Conservation (phyloP, 2,888 invertebrate species). For the Nowickia ferox region DNA sequence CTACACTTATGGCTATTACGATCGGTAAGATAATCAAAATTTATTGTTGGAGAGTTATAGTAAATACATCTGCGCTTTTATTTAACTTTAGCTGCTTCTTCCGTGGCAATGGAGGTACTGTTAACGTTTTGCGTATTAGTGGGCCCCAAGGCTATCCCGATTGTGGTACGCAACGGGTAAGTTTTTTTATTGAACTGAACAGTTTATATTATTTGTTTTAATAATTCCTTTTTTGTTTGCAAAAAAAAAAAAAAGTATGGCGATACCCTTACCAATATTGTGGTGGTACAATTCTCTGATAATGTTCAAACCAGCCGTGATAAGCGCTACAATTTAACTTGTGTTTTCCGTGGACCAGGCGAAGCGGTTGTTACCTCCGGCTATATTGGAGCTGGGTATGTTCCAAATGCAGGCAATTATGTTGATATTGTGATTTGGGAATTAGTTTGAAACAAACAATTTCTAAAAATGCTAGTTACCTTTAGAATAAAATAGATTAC, state of each 20-base stretch:
- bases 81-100: constrained; percentile 88
- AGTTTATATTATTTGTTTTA: background rate
- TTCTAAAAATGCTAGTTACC: background rate
- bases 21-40: constrained; percentile 83
- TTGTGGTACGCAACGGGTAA: constrained; percentile 93
- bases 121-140: constrained; percentile 92
- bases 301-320: constrained; percentile 95
- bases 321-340: constrained; percentile 96
- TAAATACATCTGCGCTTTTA: too few relatives aligned
- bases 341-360: constrained; percentile 94
- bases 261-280: constrained; percentile 96
- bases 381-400: constrained; percentile 95
- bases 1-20: constrained; percentile 96
- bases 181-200: constrained; percentile 24
- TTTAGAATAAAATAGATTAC: background rate
- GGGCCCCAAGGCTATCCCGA: constrained; percentile 97
- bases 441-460: constrained; percentile 39
- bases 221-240: background rate
- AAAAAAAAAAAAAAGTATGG: constrained; percentile 89
- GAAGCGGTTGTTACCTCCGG: constrained; percentile 97
- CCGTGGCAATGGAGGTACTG: constrained; percentile 93
- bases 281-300: constrained; percentile 96
- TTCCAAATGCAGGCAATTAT: constrained; percentile 59
- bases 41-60: background rate
- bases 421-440: constrained; percentile 49